A percentile compares a stretch with the other conserved stretches of the same genome.
phyloP scores from a whole-genome alignment of 2,113 vertebrate genomes.

The Cariama cristata region DNA sequence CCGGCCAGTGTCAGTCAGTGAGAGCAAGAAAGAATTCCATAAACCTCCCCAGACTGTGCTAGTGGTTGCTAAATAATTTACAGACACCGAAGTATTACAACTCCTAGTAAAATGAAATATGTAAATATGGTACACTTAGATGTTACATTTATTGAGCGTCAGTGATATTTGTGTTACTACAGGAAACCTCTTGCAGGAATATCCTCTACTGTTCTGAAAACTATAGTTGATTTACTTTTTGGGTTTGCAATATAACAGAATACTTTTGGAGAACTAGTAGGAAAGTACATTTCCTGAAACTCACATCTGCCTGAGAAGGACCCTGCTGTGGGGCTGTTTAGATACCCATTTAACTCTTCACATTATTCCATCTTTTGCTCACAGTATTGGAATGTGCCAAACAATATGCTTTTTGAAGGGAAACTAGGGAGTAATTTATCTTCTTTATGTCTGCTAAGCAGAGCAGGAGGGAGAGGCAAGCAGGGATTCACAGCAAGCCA shows the following conservation, averaged over 20 bases:
- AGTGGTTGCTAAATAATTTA: not conserved
- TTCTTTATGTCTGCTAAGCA: constrained; percentile 86
- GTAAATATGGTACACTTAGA: not conserved
- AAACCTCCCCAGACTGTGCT: not conserved
- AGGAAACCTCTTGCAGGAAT: not conserved
- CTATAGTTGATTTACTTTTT: not conserved
- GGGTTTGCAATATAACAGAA: not conserved
- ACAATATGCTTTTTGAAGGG: constrained; percentile 85
- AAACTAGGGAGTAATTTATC: constrained; percentile 80
- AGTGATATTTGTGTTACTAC: not conserved
- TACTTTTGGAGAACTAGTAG: not conserved
- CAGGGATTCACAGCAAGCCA: constrained; percentile 76
- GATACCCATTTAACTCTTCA: constrained; percentile 76
- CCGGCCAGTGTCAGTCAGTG: not conserved
- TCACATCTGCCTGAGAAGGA: constrained; percentile 56
- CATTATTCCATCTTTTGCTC: constrained; percentile 73
- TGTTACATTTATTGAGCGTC: not conserved
- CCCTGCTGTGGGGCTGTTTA: constrained; percentile 61
- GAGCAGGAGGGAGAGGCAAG: constrained; percentile 80
- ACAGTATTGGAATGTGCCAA: constrained; percentile 79
- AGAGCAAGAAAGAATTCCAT: not conserved
- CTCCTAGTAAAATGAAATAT: not conserved
- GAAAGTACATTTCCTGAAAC: constrained; percentile 61
- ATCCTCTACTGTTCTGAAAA: not conserved
- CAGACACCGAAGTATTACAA: not conserved